These are phyloP conservation scores for Pelochelys cantorii DNA, from an alignment of 2,797 vertebrate genomes.

Conservation along the genomic window DNA sequence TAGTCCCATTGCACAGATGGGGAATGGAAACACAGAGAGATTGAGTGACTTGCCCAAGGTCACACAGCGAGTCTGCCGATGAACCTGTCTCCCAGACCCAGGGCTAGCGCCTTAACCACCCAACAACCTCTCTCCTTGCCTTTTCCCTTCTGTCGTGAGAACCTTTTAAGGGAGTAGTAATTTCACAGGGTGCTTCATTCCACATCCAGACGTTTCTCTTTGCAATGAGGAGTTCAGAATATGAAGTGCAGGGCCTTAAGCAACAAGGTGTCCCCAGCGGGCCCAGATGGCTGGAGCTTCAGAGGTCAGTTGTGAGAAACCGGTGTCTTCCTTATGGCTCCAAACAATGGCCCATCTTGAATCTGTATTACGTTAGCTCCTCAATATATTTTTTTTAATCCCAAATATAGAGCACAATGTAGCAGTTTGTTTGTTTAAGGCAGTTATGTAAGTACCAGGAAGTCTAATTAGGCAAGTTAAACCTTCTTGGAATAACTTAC, in stretches of 20 bases:
- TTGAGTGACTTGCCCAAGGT: neutral
- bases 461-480: neutral
- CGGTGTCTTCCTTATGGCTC: neutral
- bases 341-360: neutral
- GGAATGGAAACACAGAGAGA: neutral
- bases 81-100: neutral
- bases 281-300: neutral
- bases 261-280: neutral
- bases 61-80: neutral
- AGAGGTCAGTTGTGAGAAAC: neutral
- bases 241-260: neutral
- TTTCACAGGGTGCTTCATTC: too few relatives aligned
- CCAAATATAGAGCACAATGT: neutral
- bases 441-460: neutral
- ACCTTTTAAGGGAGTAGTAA: too few relatives aligned
- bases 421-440: neutral
- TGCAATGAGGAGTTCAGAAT: neutral
- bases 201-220: too few relatives aligned
- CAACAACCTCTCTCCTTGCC: too few relatives aligned
- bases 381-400: slow-evolving; percentile 2
- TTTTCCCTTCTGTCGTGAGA: too few relatives aligned
- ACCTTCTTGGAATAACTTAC: neutral
- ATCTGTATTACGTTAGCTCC: neutral
- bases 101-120: too few relatives aligned
- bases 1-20: neutral